phyloP scores from a whole-genome alignment of 2,888 invertebrate species.

The Conops quadrifasciatus region DNA sequence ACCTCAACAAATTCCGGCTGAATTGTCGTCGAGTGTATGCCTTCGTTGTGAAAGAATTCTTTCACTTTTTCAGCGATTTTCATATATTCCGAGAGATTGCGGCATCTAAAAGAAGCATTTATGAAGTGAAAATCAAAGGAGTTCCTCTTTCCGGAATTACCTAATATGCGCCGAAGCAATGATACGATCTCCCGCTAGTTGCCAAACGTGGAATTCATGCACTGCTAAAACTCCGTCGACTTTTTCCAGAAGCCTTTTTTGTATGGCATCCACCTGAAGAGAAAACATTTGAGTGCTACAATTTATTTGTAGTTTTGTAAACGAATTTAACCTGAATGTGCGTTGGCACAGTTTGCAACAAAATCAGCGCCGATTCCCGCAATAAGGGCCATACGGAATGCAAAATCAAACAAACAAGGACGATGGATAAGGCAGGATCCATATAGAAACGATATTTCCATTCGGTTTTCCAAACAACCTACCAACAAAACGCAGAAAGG shows the following conservation, averaged over 20 bases:
- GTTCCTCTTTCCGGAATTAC: slow-evolving; percentile 60
- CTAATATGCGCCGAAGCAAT: slow-evolving; percentile 97
- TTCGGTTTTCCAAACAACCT: slow-evolving; percentile 79
- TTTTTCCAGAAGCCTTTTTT: slow-evolving; percentile 84
- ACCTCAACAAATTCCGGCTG: slow-evolving; percentile 97
- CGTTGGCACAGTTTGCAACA: slow-evolving; percentile 97
- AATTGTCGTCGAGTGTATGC: slow-evolving; percentile 98
- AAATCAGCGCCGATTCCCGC: slow-evolving; percentile 91
- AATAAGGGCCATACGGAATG: slow-evolving; percentile 92
- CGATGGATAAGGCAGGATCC: slow-evolving; percentile 92
- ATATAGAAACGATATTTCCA: slow-evolving; percentile 88
- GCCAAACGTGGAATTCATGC: slow-evolving; percentile 99
- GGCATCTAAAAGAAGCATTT: slow-evolving; percentile 71
- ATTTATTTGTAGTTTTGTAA: no score
- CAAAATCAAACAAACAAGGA: slow-evolving; percentile 86
- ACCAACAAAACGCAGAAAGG: slow-evolving; percentile 39
- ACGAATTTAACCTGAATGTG: slow-evolving; percentile 82
- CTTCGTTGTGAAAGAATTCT: slow-evolving; percentile 97
- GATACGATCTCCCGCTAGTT: slow-evolving; percentile 93
- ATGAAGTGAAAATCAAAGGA: background rate
- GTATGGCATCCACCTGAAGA: slow-evolving; percentile 83
- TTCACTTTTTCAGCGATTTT: slow-evolving; percentile 95
- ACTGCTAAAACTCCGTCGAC: slow-evolving; percentile 95
- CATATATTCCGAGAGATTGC: slow-evolving; percentile 96
- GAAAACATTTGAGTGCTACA: background rate